These are phyloP conservation scores for Linnaemya vulpina DNA, from an alignment of 2,888 invertebrate species.

Conservation along the genomic window DNA sequence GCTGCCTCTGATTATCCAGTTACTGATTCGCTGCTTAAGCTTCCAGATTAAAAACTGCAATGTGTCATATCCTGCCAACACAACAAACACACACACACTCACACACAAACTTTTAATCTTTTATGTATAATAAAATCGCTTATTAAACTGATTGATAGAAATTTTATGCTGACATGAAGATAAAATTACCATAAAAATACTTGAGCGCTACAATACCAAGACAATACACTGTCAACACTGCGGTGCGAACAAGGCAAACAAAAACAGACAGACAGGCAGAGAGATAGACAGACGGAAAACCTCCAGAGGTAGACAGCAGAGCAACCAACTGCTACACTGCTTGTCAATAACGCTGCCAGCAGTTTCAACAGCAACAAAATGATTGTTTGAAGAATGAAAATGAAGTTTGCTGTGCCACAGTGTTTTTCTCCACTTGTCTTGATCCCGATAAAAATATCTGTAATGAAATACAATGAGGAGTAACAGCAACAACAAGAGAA, in stretches of 20 bases:
- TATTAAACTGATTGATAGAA: slow-evolving; percentile 72
- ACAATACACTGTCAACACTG: slow-evolving; percentile 19
- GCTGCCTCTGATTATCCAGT: slow-evolving; percentile 12
- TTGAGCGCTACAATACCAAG: slow-evolving; percentile 41
- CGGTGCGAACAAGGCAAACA: slow-evolving; percentile 23
- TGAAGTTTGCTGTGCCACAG: slow-evolving; percentile 29
- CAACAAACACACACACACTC: not conserved
- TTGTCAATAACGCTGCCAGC: slow-evolving; percentile 37
- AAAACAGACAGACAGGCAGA: not conserved
- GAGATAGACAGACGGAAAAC: not conserved
- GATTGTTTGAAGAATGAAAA: slow-evolving; percentile 15
- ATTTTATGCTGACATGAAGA: slow-evolving; percentile 71
- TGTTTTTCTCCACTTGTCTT: not conserved
- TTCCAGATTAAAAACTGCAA: slow-evolving; percentile 21
- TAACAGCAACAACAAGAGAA: not conserved
- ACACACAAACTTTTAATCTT: not conserved
- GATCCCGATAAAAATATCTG: slow-evolving; percentile 42
- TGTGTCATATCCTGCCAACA: not conserved
- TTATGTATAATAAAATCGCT: slow-evolving; percentile 27
- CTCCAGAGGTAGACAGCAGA: not conserved
- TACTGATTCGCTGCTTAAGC: slow-evolving; percentile 31
- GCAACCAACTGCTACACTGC: not conserved
- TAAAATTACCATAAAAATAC: slow-evolving; percentile 65
- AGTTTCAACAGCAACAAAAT: slow-evolving; percentile 25
- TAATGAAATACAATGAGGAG: slow-evolving; percentile 39